Percentiles rank a stretch among this genome's conserved stretches.
Conservation (phyloP, 2,113 vertebrate species). For the Cinclus cinclus region DNA sequence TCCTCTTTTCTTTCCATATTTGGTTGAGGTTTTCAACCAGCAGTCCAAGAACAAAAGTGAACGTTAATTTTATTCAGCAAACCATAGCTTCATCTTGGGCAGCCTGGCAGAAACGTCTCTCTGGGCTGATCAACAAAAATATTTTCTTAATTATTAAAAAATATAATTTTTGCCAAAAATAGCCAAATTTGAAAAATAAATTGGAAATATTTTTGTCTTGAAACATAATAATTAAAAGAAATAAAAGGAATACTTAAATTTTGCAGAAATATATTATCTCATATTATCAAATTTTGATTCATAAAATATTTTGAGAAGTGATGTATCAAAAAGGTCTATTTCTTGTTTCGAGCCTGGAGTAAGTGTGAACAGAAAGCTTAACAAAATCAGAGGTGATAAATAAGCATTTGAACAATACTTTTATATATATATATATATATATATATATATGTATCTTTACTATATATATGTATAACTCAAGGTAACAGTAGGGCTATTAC, state of each 20-base stretch:
- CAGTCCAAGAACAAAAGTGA: not conserved
- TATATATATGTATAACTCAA: not conserved
- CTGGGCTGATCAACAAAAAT: not conserved
- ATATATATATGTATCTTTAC: not conserved
- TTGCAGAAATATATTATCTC: not conserved
- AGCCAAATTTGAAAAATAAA: not conserved
- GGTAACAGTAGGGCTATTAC: not conserved
- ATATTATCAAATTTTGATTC: not conserved
- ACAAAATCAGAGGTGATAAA: not conserved
- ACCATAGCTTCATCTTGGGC: not conserved
- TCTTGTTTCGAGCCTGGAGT: not conserved
- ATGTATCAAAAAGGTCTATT: not conserved
- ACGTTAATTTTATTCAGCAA: not conserved
- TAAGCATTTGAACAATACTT: not conserved
- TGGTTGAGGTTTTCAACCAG: not conserved
- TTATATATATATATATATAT: not conserved
- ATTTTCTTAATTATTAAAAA: not conserved
- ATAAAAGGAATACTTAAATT: not conserved
- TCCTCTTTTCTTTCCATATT: constrained; percentile 15
- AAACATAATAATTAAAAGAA: not conserved
- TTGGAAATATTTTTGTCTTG: not conserved
- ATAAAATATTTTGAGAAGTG: not conserved
- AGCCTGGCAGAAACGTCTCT: not conserved
- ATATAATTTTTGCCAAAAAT: not conserved
- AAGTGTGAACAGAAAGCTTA: not conserved